Percentiles rank a stretch among this genome's conserved stretches.
Conservation (phyloP, 2,888 invertebrate genomes). For the Serripes groenlandicus region DNA sequence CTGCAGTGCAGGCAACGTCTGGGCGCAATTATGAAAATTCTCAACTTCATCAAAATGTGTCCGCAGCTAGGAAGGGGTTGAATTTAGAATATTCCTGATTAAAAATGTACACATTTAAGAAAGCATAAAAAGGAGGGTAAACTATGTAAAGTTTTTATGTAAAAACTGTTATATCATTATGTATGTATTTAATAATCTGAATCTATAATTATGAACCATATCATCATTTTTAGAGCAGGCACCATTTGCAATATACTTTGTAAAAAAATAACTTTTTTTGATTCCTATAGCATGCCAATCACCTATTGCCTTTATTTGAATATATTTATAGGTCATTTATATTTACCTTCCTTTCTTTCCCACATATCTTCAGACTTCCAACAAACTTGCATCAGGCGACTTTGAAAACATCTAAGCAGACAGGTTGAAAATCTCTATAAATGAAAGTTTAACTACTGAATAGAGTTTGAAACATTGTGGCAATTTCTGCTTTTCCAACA, state of each 20-base stretch:
- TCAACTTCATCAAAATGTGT: no score
- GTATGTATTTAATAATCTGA: background rate
- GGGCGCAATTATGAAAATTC: no score
- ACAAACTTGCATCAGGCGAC: no score
- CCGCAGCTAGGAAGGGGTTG: no score
- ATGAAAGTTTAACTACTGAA: no score
- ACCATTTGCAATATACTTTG: slow-evolving; percentile 1
- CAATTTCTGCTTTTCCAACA: no score
- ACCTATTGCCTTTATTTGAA: background rate
- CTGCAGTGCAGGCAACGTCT: no score
- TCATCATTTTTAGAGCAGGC: background rate
- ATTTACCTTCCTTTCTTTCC: background rate
- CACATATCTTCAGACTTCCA: no score
- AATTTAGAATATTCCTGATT: no score
- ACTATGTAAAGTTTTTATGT: background rate
- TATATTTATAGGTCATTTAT: background rate
- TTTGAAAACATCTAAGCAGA: no score
- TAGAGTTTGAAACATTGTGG: no score
- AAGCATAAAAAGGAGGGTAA: background rate
- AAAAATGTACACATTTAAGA: background rate
- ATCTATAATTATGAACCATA: background rate
- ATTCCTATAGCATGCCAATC: background rate
- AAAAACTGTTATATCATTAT: background rate
- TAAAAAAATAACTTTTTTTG: background rate
- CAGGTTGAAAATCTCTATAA: no score